Percentiles rank a stretch among this genome's conserved stretches.
Conservation (phyloP, 2,888 invertebrate genomes). For the Chouioia cunea region DNA sequence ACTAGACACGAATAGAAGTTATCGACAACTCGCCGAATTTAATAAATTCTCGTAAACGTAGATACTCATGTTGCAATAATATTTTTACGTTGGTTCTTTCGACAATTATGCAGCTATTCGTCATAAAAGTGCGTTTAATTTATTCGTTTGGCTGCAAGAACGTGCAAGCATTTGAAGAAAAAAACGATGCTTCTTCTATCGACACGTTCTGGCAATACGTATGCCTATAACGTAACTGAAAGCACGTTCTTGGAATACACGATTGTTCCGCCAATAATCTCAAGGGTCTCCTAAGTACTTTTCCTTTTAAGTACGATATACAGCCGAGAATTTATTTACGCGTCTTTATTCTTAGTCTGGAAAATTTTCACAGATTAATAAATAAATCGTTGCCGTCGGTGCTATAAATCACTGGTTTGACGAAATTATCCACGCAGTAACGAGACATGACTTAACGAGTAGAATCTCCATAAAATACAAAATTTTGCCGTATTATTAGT, state of each 20-base stretch:
- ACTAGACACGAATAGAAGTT: no score
- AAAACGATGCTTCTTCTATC: conserved; percentile 22
- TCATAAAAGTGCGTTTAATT: conserved; percentile 26
- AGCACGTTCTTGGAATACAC: conserved; percentile 15
- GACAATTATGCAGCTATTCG: background rate
- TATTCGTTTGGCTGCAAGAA: conserved; percentile 14
- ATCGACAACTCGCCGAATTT: no score
- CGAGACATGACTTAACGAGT: no score
- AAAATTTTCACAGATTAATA: background rate
- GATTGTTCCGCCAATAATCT: conserved; percentile 24
- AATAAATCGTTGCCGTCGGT: no score
- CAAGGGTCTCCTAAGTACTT: conserved; percentile 16
- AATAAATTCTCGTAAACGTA: no score
- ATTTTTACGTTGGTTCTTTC: conserved; percentile 2
- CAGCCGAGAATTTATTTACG: no score
- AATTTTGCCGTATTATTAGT: no score
- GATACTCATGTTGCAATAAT: conserved; percentile 2
- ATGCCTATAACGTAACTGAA: conserved; percentile 26
- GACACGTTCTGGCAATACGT: conserved; percentile 31
- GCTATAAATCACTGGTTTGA: background rate
- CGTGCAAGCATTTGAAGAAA: conserved; percentile 22
- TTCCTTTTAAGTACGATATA: background rate
- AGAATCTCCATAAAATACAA: no score
- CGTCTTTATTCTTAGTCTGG: no score
- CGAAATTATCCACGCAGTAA: no score